These are phyloP conservation scores for Cylindroiulus punctatus DNA, from an alignment of 2,888 invertebrate genomes.

Conservation along the genomic window DNA sequence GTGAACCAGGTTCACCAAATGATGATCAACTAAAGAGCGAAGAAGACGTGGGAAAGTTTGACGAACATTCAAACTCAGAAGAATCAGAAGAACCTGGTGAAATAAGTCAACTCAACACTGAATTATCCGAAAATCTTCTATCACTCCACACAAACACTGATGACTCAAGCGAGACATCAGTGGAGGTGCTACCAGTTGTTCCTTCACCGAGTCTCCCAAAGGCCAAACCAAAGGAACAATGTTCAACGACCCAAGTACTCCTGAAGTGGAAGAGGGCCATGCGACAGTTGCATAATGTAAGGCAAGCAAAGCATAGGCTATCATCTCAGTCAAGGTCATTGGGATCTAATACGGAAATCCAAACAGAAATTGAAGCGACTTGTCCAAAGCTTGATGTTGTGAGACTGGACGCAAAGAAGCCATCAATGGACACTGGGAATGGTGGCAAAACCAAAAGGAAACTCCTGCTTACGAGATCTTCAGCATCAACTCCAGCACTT, in stretches of 20 bases:
- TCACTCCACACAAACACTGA: not conserved
- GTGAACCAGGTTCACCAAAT: not conserved
- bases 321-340: not conserved
- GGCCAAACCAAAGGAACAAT: not conserved
- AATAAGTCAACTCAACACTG: not conserved
- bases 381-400: not conserved
- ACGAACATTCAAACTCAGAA: not conserved
- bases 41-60: not conserved
- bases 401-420: not conserved
- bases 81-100: not conserved
- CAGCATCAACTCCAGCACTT: not conserved
- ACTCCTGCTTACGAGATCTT: not conserved
- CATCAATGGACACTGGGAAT: not conserved
- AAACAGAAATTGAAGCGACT: not conserved
- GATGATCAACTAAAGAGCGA: not conserved
- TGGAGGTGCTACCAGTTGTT: not conserved
- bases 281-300: constrained; percentile 3
- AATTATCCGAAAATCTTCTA: not conserved
- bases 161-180: not conserved
- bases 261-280: constrained; percentile 5
- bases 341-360: not conserved
- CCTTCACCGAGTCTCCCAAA: not conserved
- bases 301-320: not conserved
- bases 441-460: not conserved
- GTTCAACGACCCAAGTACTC: not conserved